Evolutionary conservation across 2,888 invertebrate genomes (phyloP), one percentile per base, ranked within the genome.

Genomic region (Drosophila nr. perissopoda): DNA sequence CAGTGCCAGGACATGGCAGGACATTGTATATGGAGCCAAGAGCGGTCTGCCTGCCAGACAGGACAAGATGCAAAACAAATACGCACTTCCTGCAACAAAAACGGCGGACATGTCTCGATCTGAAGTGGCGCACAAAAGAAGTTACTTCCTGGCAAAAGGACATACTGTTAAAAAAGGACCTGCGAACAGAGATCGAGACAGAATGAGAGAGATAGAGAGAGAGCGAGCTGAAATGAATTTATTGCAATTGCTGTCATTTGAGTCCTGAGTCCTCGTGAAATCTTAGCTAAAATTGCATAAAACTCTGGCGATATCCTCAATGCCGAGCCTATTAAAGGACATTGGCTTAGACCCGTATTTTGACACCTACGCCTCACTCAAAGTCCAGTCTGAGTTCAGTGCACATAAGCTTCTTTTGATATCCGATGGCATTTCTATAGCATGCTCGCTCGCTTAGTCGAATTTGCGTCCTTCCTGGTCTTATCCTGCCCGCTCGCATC

Each of bases 331-430:
- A 91, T 92, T 91, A 86, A 70, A 74, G 83, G 88, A 89, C 92
- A 92, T 91, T 92, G 91, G 91, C 92, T 92, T 89, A 92, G 84
- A 51, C 74, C 53, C 72, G 88, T 88, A 92, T 92, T 92, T 92
- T 92, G 92, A 92, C 91, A 92, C 91, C 91, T 92, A 74, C 60
- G 31, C 29, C n/a, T 63, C 7, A 42, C 42, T 34, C 46, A 58
- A 53, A 49, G 57, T 42, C 49, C 67, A 66, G 34, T 61, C 33
- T 34, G 16, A 42, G 48, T 62, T 66, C 59, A 53, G 40, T 21
- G 52, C 56, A 46, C 46, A 46, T 81, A 90, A 90, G 90, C 83
- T 89, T 74, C 81, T 62, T 68, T 77, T 81, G 68, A 91, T 92
- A 92, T 91, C 90, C 90, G 87, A 33, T 82, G 46, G 46, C 46